Percentiles rank a stretch among this genome's conserved stretches.
Conservation (phyloP, 2,113 vertebrate genomes). For the Alligator sinensis region DNA sequence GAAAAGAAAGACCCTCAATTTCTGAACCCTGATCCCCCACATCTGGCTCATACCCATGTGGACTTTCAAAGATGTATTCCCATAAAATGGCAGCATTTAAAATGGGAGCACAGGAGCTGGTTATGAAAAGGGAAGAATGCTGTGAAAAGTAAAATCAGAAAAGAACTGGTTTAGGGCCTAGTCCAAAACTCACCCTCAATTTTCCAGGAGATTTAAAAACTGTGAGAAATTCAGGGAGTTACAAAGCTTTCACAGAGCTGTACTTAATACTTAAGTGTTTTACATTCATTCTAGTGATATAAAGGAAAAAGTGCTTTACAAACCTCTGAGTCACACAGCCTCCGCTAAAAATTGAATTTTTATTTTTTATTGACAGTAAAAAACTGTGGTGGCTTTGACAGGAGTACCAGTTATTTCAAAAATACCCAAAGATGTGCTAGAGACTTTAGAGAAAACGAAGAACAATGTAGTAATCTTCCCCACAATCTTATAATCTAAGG, state of each 20-base stretch:
- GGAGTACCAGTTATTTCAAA: not conserved
- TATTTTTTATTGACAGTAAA: not conserved
- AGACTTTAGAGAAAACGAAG: not conserved
- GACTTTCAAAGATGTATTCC: not conserved
- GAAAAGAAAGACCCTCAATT: too few relatives aligned
- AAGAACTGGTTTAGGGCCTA: not conserved
- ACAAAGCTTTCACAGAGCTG: not conserved
- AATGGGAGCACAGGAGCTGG: not conserved
- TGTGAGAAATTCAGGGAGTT: not conserved
- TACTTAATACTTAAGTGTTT: not conserved
- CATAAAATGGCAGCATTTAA: not conserved
- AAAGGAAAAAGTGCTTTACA: not conserved
- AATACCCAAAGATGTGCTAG: not conserved
- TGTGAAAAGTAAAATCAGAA: not conserved
- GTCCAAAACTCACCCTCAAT: not conserved
- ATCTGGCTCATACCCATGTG: not conserved
- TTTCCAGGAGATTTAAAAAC: not conserved
- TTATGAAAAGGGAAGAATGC: not conserved
- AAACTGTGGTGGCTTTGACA: not conserved
- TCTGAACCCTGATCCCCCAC: too few relatives aligned
- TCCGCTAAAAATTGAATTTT: accelerated
- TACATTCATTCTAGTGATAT: not conserved
- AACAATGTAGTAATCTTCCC: not conserved
- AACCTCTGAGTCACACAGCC: not conserved
- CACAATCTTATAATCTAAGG: not conserved